These are phyloP conservation scores for Cecropterus lyciades DNA, from an alignment of 1,140 invertebrate species.

Conservation along the genomic window DNA sequence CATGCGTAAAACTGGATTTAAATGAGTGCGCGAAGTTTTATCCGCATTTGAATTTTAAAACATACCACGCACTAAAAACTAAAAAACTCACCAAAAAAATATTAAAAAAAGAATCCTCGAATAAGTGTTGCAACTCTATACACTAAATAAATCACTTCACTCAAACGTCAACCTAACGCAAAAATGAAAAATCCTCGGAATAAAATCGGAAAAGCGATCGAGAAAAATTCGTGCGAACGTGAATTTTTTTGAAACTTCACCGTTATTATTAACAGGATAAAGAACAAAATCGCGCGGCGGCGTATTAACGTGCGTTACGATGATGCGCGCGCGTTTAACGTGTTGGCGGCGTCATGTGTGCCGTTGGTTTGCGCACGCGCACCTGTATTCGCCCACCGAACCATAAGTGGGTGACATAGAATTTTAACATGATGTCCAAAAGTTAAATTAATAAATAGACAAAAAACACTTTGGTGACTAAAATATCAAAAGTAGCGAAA, in stretches of 20 bases:
- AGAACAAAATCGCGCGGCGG: constrained; percentile 40
- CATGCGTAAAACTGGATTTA: too few relatives aligned
- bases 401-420: constrained; percentile 61
- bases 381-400: constrained; percentile 51
- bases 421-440: constrained; percentile 40
- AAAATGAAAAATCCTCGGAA: too few relatives aligned
- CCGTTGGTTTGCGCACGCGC: constrained; percentile 59
- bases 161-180: too few relatives aligned
- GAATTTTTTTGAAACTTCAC: background rate
- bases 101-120: background rate
- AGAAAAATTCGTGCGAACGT: constrained; percentile 32
- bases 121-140: too few relatives aligned
- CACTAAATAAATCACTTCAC: too few relatives aligned
- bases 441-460: constrained; percentile 27
- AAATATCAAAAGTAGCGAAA: background rate
- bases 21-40: too few relatives aligned
- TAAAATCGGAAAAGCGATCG: background rate
- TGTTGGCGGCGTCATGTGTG: constrained; percentile 55
- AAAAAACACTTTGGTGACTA: background rate
- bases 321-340: constrained; percentile 52
- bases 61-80: background rate
- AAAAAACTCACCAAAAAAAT: background rate
- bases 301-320: background rate
- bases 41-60: background rate
- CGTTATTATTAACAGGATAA: constrained; percentile 23